A percentile compares a stretch with the other conserved stretches of the same genome.
phyloP scores from a whole-genome alignment of 1,140 invertebrate species.

The Muscidifurax raptorellus region DNA sequence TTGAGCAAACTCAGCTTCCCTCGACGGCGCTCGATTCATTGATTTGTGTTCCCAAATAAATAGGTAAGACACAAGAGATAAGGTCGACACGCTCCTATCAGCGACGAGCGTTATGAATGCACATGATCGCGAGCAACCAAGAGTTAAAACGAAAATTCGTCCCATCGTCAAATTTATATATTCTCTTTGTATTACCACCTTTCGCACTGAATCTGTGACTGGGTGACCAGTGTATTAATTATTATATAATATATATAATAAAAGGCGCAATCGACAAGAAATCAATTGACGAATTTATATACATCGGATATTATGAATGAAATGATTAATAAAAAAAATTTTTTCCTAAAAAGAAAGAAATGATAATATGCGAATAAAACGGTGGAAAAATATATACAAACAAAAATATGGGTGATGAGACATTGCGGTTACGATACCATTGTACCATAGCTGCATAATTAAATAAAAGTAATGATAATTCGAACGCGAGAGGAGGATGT shows the following conservation, averaged over 20 bases:
- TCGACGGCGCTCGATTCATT: conserved; percentile 17
- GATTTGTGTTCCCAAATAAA: conserved; percentile 1
- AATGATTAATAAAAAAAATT: conserved; percentile 22
- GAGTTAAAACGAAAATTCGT: conserved; percentile 46
- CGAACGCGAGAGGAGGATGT: conserved; percentile 66
- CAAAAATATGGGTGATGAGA: conserved; percentile 64
- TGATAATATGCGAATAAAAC: conserved; percentile 35
- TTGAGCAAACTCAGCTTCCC: conserved; percentile 13
- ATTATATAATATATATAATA: neutral
- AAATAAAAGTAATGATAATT: conserved; percentile 72
- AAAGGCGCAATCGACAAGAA: neutral
- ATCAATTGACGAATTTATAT: conserved; percentile 46
- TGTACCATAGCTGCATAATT: conserved; percentile 72
- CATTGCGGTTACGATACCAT: conserved; percentile 71
- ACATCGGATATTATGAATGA: conserved; percentile 16
- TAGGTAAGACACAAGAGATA: conserved; percentile 20
- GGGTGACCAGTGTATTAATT: neutral
- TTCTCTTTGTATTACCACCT: conserved; percentile 31
- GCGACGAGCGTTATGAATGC: conserved; percentile 36
- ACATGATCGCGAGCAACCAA: conserved; percentile 6
- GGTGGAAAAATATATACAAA: conserved; percentile 41
- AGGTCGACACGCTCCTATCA: conserved; percentile 41
- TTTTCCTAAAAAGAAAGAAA: conserved; percentile 32
- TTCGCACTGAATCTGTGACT: conserved; percentile 24
- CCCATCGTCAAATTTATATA: conserved; percentile 31